Evolutionary conservation across 2,888 invertebrate genomes (phyloP).

Genomic region (Dichetophora obliterata): DNA sequence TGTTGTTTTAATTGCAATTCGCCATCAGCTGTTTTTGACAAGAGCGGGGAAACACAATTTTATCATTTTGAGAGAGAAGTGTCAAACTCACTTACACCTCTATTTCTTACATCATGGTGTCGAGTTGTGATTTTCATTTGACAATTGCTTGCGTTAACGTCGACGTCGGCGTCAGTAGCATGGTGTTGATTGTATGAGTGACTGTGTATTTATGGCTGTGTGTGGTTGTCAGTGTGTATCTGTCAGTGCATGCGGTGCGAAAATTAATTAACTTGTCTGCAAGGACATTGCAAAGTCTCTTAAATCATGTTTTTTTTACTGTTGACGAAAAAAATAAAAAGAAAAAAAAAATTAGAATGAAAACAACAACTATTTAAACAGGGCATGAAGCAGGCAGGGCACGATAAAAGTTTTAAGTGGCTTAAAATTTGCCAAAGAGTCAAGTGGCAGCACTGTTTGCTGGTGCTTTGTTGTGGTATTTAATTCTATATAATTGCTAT

Average conservation of each 20-base stretch:
- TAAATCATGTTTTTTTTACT: constrained; percentile 6
- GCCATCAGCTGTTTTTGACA: no score
- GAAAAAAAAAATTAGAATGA: no score
- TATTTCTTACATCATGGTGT: no score
- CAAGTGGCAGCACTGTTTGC: not conserved
- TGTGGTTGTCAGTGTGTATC: not conserved
- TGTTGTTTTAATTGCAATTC: no score
- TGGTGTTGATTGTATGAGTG: not conserved
- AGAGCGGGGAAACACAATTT: no score
- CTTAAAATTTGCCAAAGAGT: not conserved
- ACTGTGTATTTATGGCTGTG: not conserved
- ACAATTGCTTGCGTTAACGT: constrained; percentile 33
- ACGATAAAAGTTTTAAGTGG: not conserved
- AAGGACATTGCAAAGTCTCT: constrained; percentile 13
- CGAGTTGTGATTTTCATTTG: constrained; percentile 28
- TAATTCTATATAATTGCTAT: not conserved
- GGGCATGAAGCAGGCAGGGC: not conserved
- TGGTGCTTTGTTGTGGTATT: not conserved
- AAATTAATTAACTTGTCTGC: constrained; percentile 50
- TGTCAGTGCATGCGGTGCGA: constrained; percentile 34
- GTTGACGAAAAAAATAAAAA: not conserved
- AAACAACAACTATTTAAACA: not conserved
- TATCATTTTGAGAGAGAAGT: no score
- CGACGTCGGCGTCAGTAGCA: not conserved
- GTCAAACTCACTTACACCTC: no score